Percentiles rank a stretch among this genome's conserved stretches.
These are phyloP conservation scores for Aleiodes sp. DNA, from an alignment of 1,140 invertebrate species.

Conservation along the genomic window DNA sequence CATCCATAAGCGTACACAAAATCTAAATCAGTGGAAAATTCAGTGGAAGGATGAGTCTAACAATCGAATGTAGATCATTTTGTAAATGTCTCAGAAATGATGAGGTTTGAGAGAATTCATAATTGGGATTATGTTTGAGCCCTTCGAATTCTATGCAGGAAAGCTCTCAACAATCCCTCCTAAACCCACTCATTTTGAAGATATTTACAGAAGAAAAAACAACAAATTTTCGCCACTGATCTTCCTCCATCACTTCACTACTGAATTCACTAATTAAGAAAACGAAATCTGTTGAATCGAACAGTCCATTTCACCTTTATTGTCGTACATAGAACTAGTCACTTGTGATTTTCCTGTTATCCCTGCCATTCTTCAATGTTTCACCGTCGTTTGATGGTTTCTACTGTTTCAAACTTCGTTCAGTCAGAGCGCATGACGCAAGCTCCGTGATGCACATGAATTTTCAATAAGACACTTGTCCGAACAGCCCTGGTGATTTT, in stretches of 20 bases:
- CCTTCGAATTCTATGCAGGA: not conserved
- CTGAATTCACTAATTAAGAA: not conserved
- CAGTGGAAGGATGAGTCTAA: not conserved
- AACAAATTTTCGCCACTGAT: too few relatives aligned
- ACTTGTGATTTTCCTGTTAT: not conserved
- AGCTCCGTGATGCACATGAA: not conserved
- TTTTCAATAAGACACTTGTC: not conserved
- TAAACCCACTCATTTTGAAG: too few relatives aligned
- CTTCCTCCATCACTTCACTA: not conserved
- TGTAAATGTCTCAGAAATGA: too few relatives aligned
- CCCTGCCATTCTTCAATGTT: not conserved
- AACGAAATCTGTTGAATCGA: not conserved
- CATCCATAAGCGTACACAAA: conserved; percentile 28
- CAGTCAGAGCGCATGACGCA: not conserved
- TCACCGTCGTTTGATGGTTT: not conserved
- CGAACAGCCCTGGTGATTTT: too few relatives aligned
- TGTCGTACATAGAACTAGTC: not conserved
- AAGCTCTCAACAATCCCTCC: not conserved
- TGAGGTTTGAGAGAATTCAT: too few relatives aligned
- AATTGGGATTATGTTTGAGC: not conserved
- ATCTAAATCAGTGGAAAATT: not conserved
- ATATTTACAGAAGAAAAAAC: not conserved
- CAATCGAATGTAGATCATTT: not conserved
- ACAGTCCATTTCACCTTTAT: not conserved
- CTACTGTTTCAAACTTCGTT: not conserved